Evolutionary conservation across 1,140 invertebrate species (phyloP).

Genomic region (Ostrea denselamellosa): DNA sequence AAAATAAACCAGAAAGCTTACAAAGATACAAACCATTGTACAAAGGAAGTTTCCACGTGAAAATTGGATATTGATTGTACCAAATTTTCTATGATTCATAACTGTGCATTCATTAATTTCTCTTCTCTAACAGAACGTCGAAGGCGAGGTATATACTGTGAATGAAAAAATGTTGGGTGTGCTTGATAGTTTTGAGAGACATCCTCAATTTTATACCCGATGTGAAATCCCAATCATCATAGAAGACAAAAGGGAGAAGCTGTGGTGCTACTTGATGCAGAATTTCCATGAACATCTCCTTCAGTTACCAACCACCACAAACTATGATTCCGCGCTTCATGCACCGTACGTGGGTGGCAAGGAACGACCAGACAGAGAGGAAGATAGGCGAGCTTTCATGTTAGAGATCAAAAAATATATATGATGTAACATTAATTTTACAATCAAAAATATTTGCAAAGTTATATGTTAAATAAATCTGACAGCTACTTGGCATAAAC

Average conservation of each 20-base stretch:
- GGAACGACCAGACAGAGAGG: not conserved
- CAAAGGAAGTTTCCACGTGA: not conserved
- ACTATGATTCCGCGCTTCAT: not conserved
- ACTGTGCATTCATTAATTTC: not conserved
- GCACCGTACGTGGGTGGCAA: not conserved
- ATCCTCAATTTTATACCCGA: conserved; percentile 17
- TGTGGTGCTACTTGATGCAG: conserved; percentile 7
- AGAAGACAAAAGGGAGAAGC: not conserved
- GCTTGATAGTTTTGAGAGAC: not conserved
- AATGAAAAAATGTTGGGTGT: conserved; percentile 6
- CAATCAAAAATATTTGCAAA: too few relatives aligned
- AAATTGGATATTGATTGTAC: not conserved
- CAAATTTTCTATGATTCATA: not conserved
- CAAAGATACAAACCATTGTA: not conserved
- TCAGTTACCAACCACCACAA: not conserved
- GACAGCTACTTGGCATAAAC: too few relatives aligned
- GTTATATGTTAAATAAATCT: too few relatives aligned
- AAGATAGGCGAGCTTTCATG: not conserved
- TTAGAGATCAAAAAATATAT: not conserved
- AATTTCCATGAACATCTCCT: not conserved
- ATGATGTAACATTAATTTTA: not conserved
- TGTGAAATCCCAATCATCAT: not conserved
- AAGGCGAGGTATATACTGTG: conserved; percentile 4
- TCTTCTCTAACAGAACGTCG: not conserved
- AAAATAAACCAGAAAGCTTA: not conserved